Conservation (phyloP, 2,113 vertebrate genomes). For the Parotia lawesii region DNA sequence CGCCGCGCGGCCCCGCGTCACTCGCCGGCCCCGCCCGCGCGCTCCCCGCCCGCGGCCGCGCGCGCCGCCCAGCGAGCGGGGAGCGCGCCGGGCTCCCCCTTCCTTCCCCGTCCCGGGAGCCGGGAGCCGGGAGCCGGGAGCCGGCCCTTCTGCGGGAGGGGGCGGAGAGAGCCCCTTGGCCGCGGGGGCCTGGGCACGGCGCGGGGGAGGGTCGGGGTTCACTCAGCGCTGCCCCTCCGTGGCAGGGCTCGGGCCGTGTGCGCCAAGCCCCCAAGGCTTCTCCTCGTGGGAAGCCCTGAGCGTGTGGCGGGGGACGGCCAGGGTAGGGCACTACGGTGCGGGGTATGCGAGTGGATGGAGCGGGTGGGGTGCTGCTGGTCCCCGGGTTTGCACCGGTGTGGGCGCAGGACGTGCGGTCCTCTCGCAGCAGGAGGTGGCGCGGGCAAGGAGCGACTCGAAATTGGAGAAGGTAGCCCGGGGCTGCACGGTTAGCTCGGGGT, state of each 20-base stretch:
- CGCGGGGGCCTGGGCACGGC: background rate
- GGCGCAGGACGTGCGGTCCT: rapidly evolving
- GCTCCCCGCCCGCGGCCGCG: background rate
- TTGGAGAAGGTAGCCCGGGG: rapidly evolving
- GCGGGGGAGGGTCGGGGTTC: rapidly evolving
- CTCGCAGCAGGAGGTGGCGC: background rate
- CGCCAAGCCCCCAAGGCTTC: rapidly evolving
- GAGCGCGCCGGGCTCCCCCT: background rate
- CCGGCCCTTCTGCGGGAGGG: background rate
- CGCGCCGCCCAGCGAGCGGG: background rate
- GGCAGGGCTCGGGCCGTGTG: rapidly evolving
- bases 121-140: background rate
- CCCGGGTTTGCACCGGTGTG: rapidly evolving
- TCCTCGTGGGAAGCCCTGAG: background rate
- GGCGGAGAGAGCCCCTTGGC: too few relatives aligned
- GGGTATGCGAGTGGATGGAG: rapidly evolving
- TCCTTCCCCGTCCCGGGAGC: too few relatives aligned
- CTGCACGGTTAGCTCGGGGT: background rate
- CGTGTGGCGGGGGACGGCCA: rapidly evolving
- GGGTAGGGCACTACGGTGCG: rapidly evolving
- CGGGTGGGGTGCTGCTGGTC: background rate
- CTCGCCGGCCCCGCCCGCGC: background rate
- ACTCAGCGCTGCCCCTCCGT: background rate
- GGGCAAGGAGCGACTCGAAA: background rate
- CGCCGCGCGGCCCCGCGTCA: background rate